Conservation (phyloP, 2,888 invertebrate genomes). For the Drosophila limbata region DNA sequence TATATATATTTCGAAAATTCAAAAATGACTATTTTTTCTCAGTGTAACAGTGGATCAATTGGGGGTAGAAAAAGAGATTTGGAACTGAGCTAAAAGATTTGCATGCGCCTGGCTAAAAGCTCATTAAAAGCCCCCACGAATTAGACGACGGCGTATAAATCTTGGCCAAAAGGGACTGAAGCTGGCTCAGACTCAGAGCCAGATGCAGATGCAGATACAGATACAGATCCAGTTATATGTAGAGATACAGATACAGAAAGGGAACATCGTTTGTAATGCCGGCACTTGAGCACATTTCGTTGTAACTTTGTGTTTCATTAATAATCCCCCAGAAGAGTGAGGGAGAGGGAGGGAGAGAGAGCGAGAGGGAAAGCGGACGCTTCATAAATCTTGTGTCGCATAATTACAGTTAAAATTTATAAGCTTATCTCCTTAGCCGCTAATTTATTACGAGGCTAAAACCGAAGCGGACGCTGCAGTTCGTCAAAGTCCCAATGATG, state of each 20-base stretch:
- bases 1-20: too few relatives aligned
- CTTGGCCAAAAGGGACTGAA: slow-evolving; percentile 26
- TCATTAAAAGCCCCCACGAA: slow-evolving; percentile 66
- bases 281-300: slow-evolving; percentile 72
- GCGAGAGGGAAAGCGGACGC: slow-evolving; percentile 25
- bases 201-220: slow-evolving; percentile 1
- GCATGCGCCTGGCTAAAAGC: slow-evolving; percentile 58
- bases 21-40: too few relatives aligned
- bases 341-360: neutral
- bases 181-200: neutral
- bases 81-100: slow-evolving; percentile 43
- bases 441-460: slow-evolving; percentile 69
- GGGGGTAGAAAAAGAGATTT: slow-evolving; percentile 6
- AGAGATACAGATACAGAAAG: slow-evolving; percentile 9
- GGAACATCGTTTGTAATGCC: slow-evolving; percentile 44
- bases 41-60: slow-evolving; percentile 49
- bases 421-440: slow-evolving; percentile 82
- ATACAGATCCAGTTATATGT: slow-evolving; percentile 13
- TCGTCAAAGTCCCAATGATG: slow-evolving; percentile 72
- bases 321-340: slow-evolving; percentile 56
- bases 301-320: slow-evolving; percentile 79
- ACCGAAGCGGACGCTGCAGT: slow-evolving; percentile 49
- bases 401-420: slow-evolving; percentile 82
- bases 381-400: slow-evolving; percentile 81
- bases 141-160: slow-evolving; percentile 62